These are phyloP conservation scores for Scylla paramamosain DNA, from an alignment of 1,140 invertebrate genomes.

Conservation along the genomic window DNA sequence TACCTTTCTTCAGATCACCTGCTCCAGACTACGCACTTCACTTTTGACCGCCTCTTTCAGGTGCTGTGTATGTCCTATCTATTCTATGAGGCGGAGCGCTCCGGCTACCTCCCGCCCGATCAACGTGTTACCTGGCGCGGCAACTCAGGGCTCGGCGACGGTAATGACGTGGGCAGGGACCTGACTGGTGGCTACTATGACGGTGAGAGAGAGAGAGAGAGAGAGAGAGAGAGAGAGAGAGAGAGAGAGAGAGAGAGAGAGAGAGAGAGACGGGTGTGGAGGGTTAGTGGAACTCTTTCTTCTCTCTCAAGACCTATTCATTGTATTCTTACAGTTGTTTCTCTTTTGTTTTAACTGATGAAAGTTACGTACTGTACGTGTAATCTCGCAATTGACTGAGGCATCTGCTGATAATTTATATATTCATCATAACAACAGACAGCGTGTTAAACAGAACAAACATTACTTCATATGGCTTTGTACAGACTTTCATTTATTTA, in stretches of 20 bases:
- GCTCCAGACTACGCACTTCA: too few relatives aligned
- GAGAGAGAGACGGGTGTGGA: neutral
- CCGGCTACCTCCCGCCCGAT: slow-evolving; percentile 79
- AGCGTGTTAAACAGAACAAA: too few relatives aligned
- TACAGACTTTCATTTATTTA: too few relatives aligned
- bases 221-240: neutral
- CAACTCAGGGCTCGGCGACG: slow-evolving; percentile 80
- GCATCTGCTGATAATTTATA: too few relatives aligned
- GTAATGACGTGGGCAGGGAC: slow-evolving; percentile 74
- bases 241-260: neutral
- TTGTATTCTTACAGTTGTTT: too few relatives aligned
- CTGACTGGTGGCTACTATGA: slow-evolving; percentile 26
- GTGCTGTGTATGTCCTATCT: slow-evolving; percentile 80
- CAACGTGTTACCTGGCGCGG: slow-evolving; percentile 80
- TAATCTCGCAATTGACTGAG: too few relatives aligned
- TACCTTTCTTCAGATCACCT: too few relatives aligned
- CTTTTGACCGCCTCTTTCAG: slow-evolving; percentile 30
- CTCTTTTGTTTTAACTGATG: too few relatives aligned
- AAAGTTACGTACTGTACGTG: too few relatives aligned
- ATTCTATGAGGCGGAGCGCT: slow-evolving; percentile 81
- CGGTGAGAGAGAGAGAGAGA: neutral
- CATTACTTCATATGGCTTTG: too few relatives aligned
- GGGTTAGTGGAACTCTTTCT: neutral
- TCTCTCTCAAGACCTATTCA: neutral
- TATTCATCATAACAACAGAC: too few relatives aligned